Percentiles rank a stretch among this genome's conserved stretches.
Evolutionary conservation across 2,113 vertebrate species (phyloP).

Genomic region (Pandion haliaetus): DNA sequence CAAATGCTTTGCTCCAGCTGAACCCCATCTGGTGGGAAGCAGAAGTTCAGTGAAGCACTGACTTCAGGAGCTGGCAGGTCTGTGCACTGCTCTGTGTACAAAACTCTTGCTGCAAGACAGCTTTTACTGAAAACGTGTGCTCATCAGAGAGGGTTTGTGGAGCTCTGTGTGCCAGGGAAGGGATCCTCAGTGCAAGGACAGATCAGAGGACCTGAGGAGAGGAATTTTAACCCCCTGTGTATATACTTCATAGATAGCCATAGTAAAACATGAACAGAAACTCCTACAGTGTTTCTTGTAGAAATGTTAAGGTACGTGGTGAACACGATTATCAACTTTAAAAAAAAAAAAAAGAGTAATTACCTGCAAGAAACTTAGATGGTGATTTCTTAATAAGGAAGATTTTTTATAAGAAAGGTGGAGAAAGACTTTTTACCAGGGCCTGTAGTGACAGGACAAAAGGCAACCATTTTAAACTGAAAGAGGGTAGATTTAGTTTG

Average conservation of each 20-base stretch:
- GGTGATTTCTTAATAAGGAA: neutral
- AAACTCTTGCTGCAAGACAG: neutral
- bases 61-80: neutral
- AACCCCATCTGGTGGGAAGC: neutral
- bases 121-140: neutral
- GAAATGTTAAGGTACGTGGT: neutral
- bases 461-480: neutral
- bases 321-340: neutral
- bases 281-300: neutral
- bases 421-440: neutral
- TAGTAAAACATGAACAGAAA: neutral
- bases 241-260: neutral
- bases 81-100: neutral
- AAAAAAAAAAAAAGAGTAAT: neutral
- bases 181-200: neutral
- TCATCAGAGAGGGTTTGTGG: neutral
- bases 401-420: neutral
- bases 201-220: neutral
- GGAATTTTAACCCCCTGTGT: neutral
- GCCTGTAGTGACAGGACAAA: neutral
- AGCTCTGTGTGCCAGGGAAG: neutral
- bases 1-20: neutral
- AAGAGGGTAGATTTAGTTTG: neutral
- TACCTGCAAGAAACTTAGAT: neutral
- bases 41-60: neutral